These are phyloP conservation scores for Ophioninae sp. DNA, from an alignment of 2,888 invertebrate genomes.

Conservation along the genomic window DNA sequence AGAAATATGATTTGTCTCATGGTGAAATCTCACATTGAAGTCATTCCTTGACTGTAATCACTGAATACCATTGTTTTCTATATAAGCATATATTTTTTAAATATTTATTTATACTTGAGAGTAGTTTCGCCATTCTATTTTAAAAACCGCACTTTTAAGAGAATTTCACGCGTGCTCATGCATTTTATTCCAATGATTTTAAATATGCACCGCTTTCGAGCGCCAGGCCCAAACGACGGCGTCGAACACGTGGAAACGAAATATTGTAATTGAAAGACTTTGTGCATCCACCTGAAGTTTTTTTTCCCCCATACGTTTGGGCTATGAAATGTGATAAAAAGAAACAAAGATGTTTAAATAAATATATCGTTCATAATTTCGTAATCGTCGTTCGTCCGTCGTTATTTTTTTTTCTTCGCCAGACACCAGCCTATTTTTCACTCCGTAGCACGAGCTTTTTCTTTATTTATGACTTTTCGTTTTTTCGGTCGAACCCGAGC, in stretches of 20 bases:
- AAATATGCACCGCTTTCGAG: conserved; percentile 33
- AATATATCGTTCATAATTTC: conserved; percentile 72
- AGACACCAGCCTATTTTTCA: background rate
- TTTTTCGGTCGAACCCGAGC: conserved; percentile 18
- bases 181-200: background rate
- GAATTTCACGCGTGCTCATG: background rate
- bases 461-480: conserved; percentile 14
- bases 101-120: conserved; percentile 11
- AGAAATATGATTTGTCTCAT: background rate
- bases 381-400: conserved; percentile 69
- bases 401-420: conserved; percentile 61
- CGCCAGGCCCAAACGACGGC: conserved; percentile 51
- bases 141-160: conserved; percentile 11
- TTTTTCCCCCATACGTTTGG: conserved; percentile 49
- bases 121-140: conserved; percentile 13
- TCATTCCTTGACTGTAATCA: conserved; percentile 42
- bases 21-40: conserved; percentile 5
- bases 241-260: conserved; percentile 65
- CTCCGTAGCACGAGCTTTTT: conserved; percentile 22
- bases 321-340: conserved; percentile 52
- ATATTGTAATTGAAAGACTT: conserved; percentile 51
- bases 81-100: background rate
- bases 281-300: conserved; percentile 34
- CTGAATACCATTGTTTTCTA: conserved; percentile 3
- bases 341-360: conserved; percentile 66